Evolutionary conservation across 1,140 invertebrate genomes (phyloP).

Genomic region (Listronotus oregonensis): DNA sequence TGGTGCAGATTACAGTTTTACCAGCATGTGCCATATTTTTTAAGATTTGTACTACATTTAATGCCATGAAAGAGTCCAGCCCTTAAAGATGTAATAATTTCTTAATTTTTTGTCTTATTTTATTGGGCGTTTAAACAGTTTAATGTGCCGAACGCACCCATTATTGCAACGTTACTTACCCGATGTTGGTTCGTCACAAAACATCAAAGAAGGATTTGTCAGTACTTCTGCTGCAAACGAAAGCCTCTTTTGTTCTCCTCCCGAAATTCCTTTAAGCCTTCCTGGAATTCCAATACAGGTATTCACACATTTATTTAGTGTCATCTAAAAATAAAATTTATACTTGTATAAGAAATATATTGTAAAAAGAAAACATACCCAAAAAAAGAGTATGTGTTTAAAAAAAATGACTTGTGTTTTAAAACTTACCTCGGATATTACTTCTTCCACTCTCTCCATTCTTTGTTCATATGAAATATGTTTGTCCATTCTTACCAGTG

Average conservation of each 20-base stretch:
- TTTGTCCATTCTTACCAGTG: slow-evolving; percentile 89
- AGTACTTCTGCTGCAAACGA: slow-evolving; percentile 95
- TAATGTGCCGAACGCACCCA: too few species aligned
- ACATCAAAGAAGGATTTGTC: slow-evolving; percentile 92
- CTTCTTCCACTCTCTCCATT: slow-evolving; percentile 84
- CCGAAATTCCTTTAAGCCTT: slow-evolving; percentile 88
- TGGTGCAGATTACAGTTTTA: slow-evolving; percentile 91
- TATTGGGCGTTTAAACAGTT: too few species aligned
- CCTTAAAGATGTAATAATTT: slow-evolving; percentile 47
- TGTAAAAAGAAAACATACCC: too few species aligned
- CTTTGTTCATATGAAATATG: slow-evolving; percentile 76
- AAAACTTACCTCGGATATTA: slow-evolving; percentile 78
- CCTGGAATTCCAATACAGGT: slow-evolving; percentile 88
- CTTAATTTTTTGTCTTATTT: too few species aligned
- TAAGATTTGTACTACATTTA: slow-evolving; percentile 86
- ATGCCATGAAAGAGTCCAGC: slow-evolving; percentile 83
- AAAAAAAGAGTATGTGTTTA: too few species aligned
- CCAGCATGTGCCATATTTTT: slow-evolving; percentile 80
- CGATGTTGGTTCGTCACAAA: slow-evolving; percentile 97
- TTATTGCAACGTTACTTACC: slow-evolving; percentile 46
- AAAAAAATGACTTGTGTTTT: too few species aligned
- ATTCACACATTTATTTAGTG: slow-evolving; percentile 83
- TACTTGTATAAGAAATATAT: too few species aligned
- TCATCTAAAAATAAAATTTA: slow-evolving; percentile 64
- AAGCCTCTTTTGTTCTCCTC: slow-evolving; percentile 94